phyloP scores from a whole-genome alignment of 2,797 vertebrate species.

The Mycteria americana region DNA sequence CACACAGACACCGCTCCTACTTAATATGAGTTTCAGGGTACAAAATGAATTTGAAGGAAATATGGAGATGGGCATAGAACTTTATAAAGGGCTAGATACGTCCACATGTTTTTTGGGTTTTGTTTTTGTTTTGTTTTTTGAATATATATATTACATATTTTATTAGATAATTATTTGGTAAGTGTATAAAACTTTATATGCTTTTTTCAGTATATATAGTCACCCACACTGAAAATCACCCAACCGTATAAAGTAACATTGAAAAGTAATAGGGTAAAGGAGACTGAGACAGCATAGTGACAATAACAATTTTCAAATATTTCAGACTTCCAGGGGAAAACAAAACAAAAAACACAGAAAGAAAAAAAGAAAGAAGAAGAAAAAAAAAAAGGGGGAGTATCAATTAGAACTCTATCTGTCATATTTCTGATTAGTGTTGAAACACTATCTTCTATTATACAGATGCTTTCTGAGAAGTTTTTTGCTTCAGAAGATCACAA shows the following conservation, averaged over 20 bases:
- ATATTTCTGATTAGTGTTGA: background rate
- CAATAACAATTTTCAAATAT: background rate
- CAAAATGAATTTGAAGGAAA: background rate
- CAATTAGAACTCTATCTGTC: background rate
- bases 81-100: background rate
- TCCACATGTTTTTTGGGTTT: background rate
- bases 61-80: background rate
- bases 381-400: background rate
- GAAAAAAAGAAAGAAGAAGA: background rate
- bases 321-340: background rate
- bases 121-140: background rate
- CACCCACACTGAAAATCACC: background rate
- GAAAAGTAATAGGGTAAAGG: background rate
- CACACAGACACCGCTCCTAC: background rate
- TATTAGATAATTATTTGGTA: background rate
- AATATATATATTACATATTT: background rate
- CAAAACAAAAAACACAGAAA: background rate
- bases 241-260: background rate
- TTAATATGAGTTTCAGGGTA: background rate
- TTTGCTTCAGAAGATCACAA: background rate
- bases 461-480: background rate
- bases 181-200: background rate
- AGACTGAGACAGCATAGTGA: background rate
- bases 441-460: background rate
- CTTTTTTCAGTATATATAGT: background rate